Base-by-base conservation (phyloP, 2,888 invertebrate species). In the Hylaea fasciaria region DNA sequence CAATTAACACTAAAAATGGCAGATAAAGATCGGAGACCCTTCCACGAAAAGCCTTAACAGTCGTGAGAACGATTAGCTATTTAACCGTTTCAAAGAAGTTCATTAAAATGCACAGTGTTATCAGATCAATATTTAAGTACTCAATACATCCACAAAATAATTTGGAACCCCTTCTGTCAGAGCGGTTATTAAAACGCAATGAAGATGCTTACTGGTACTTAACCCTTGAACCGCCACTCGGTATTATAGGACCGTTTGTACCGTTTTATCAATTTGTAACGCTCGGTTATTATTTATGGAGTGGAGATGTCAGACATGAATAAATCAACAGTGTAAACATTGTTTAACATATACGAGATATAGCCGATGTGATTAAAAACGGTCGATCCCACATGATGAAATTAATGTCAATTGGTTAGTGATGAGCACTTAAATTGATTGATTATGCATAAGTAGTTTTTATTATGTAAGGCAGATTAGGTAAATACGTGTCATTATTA, bases 131-230 rank as follows among this genome's bases (percentile, higher is more conserved):
- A 74, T 73, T 56, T 61, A 56, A 63, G 35, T 65, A 64, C 62
- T 77, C 64, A 61, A 69, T 71, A 62, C 66, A 62, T 68, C 72
- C 72, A 78, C 74, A 62, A 77, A 73, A 65, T 72, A 76, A 76
- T 79, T 74, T 63, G 60, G 76, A 81, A 82, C 32, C 87, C 83
- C 83, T 82, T 82, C 50, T 50, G 37, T 80, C 32, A 32, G 71
- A 75, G 70, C 72, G 68, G 78, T 85, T 87, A 87, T 85, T 87
- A 84, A 83, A 82, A 75, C 71, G 66, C 76, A 83, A 87, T 89
- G 74, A 83, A 90, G 86, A 86, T 88, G 87, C 89, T 89, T 87
- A 82, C 82, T 82, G 77, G 81, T 75, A 84, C 76, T 91, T 89
- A 91, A 89, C 91, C 89, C 88, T 85, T 89, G 80, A 74, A 77